Conservation (phyloP, 2,888 invertebrate species). For the Labia minor region DNA sequence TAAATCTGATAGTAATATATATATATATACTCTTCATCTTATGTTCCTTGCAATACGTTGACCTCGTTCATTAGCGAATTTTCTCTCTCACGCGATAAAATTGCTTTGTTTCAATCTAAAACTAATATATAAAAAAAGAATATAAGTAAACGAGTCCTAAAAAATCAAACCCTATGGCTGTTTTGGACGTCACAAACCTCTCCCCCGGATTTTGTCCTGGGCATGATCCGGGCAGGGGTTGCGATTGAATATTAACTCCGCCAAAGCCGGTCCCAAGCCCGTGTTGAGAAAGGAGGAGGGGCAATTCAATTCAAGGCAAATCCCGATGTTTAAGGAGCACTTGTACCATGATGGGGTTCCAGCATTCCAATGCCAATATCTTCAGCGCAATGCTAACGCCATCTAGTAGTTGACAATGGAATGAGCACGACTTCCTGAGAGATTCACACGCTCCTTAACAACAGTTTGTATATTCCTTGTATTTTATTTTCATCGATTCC, state of each 20-base stretch:
- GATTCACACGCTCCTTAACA: not conserved
- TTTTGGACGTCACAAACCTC: not conserved
- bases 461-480: not conserved
- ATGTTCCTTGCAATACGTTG: no score
- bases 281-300: slow-evolving; percentile 7
- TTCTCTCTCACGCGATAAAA: no score
- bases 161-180: not conserved
- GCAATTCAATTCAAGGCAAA: slow-evolving; percentile 13
- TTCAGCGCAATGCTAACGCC: not conserved
- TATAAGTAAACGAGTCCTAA: not conserved
- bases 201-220: not conserved
- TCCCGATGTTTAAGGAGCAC: not conserved
- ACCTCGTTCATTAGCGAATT: no score
- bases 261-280: slow-evolving; percentile 7
- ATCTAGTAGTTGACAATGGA: not conserved
- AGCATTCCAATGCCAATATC: not conserved
- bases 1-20: no score
- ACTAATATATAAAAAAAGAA: no score
- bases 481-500: not conserved
- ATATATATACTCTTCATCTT: no score
- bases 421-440: not conserved
- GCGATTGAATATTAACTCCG: not conserved
- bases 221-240: not conserved
- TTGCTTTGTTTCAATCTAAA: no score
- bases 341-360: not conserved